Evolutionary conservation across 92 coral and sea anemone genomes (phyloP).

Genomic region (Porites lobata): DNA sequence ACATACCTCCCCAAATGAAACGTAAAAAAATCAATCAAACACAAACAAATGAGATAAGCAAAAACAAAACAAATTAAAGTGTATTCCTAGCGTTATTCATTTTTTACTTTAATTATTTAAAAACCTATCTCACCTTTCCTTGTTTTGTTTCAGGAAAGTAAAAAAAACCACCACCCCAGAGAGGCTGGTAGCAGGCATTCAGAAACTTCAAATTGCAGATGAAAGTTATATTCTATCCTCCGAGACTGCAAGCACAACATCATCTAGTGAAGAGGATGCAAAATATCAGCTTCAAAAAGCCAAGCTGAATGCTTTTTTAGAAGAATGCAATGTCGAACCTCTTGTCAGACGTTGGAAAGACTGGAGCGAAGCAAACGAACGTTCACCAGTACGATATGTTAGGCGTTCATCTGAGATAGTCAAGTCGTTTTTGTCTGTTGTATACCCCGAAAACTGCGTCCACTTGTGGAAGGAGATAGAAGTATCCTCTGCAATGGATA

Average conservation of each 20-base stretch:
- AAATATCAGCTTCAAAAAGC: constrained; percentile 8
- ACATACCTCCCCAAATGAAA: no score
- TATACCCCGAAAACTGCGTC: constrained; percentile 34
- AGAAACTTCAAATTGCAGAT: constrained; percentile 25
- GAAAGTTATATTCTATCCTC: constrained; percentile 23
- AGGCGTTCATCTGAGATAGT: constrained; percentile 27
- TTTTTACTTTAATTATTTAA: no score
- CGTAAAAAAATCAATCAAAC: no score
- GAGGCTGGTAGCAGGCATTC: constrained; percentile 15
- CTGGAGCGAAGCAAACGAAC: constrained; percentile 34
- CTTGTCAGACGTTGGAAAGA: neutral
- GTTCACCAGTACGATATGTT: constrained; percentile 18
- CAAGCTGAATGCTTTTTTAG: constrained; percentile 23
- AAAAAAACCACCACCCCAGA: constrained; percentile 25
- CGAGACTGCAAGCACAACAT: constrained; percentile 25
- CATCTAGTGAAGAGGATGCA: constrained; percentile 16
- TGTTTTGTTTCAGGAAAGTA: constrained; percentile 35
- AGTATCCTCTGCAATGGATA: constrained; percentile 27
- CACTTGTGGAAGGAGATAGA: constrained; percentile 34
- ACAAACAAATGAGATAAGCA: no score
- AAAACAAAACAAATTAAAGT: no score
- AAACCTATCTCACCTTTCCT: no score
- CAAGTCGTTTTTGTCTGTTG: constrained; percentile 26
- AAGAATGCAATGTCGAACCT: constrained; percentile 24
- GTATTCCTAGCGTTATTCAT: no score